Percentiles rank a stretch among this genome's conserved stretches.
Conservation (phyloP, 2,113 vertebrate genomes). For the Embiotoca jacksoni region DNA sequence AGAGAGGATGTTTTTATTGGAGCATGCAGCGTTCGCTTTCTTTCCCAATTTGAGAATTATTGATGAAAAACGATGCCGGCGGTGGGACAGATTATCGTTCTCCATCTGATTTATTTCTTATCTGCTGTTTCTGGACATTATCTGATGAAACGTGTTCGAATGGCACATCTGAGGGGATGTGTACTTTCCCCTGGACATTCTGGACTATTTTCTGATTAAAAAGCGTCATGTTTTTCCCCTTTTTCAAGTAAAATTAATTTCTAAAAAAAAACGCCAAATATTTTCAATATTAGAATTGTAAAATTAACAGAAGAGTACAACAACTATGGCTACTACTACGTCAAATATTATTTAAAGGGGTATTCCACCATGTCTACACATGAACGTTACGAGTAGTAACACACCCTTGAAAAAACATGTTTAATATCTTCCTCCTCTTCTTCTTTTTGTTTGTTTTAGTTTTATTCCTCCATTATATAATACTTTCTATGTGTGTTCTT, state of each 20-base stretch:
- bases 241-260: too few species aligned
- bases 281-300: neutral
- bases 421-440: too few species aligned
- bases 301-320: too few species aligned
- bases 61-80: neutral
- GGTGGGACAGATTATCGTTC: neutral
- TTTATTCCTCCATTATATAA: too few species aligned
- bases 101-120: neutral
- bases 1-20: neutral
- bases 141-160: neutral
- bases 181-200: neutral
- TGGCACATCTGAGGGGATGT: neutral
- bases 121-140: constrained; percentile 1
- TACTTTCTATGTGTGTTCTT: too few species aligned
- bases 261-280: too few species aligned
- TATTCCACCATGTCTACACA: too few species aligned
- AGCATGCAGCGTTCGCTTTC: neutral
- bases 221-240: neutral
- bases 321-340: neutral
- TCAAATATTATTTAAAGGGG: neutral
- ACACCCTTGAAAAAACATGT: too few species aligned
- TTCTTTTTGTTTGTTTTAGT: too few species aligned
- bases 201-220: neutral
- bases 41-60: neutral
- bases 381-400: too few species aligned